Evolutionary conservation across 2,113 vertebrate genomes (phyloP).

Genomic region (Callorhinus ursinus): DNA sequence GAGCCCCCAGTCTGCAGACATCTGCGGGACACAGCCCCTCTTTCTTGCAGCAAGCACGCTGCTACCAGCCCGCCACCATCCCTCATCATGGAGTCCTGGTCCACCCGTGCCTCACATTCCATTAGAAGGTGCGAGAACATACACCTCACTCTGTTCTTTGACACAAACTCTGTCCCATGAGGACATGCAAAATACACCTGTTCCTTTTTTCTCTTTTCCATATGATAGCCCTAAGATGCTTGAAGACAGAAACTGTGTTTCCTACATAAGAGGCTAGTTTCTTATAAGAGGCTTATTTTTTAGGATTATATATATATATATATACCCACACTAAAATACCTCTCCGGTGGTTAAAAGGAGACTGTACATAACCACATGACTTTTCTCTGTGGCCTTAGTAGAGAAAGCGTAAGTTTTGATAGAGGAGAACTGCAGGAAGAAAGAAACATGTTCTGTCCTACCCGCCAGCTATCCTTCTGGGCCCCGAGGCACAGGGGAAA

Average conservation of each 20-base stretch:
- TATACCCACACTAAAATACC: background rate
- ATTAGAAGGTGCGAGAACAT: background rate
- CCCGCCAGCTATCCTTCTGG: background rate
- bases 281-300: background rate
- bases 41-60: background rate
- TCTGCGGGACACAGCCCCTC: rapidly evolving
- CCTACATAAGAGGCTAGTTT: background rate
- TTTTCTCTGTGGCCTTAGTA: background rate
- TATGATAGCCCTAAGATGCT: background rate
- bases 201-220: background rate
- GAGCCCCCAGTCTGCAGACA: background rate
- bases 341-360: background rate
- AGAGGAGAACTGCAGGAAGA: background rate
- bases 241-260: background rate
- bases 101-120: rapidly evolving
- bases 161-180: background rate
- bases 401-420: background rate
- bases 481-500: too few relatives aligned
- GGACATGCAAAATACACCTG: too few relatives aligned
- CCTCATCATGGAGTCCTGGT: background rate
- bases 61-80: rapidly evolving
- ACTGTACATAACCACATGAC: background rate
- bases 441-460: background rate
- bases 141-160: rapidly evolving
- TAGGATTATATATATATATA: background rate